These are phyloP conservation scores for Lepidurus packardi DNA, from an alignment of 1,140 invertebrate species.

Conservation along the genomic window DNA sequence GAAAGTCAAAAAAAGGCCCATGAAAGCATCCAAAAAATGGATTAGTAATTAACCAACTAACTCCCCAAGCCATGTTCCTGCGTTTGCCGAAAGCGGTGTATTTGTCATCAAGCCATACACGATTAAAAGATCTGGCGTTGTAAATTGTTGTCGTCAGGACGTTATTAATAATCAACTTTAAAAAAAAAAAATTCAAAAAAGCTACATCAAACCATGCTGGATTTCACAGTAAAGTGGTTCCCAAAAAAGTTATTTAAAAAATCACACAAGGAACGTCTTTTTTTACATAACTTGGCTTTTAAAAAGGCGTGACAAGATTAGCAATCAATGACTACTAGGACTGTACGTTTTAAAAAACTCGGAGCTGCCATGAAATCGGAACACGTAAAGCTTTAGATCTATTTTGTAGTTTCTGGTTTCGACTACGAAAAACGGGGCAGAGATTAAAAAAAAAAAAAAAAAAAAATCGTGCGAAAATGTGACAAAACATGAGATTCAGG, in stretches of 20 bases:
- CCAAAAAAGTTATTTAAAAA: not conserved
- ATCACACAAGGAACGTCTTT: conserved; percentile 11
- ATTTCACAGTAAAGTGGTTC: not conserved
- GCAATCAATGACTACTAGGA: not conserved
- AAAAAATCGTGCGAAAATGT: not conserved
- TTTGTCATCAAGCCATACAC: conserved; percentile 21
- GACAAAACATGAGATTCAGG: too few species aligned
- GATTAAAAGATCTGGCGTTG: not conserved
- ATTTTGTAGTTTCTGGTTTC: not conserved
- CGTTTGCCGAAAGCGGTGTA: conserved; percentile 20
- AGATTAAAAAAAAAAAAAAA: not conserved
- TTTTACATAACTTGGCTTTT: not conserved
- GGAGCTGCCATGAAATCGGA: not conserved
- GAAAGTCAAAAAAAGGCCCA: not conserved
- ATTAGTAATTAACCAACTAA: conserved; percentile 3
- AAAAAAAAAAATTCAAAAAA: not conserved
- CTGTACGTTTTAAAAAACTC: not conserved
- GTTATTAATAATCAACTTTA: not conserved
- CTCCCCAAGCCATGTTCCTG: conserved; percentile 8
- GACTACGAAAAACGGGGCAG: not conserved
- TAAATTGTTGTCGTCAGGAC: not conserved
- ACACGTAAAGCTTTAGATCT: not conserved
- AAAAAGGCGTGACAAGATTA: conserved; percentile 1
- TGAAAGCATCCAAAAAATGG: not conserved
- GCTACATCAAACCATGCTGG: not conserved